Evolutionary conservation across 2,888 invertebrate genomes (phyloP).

Genomic region (Pyrocoelia pectoralis): DNA sequence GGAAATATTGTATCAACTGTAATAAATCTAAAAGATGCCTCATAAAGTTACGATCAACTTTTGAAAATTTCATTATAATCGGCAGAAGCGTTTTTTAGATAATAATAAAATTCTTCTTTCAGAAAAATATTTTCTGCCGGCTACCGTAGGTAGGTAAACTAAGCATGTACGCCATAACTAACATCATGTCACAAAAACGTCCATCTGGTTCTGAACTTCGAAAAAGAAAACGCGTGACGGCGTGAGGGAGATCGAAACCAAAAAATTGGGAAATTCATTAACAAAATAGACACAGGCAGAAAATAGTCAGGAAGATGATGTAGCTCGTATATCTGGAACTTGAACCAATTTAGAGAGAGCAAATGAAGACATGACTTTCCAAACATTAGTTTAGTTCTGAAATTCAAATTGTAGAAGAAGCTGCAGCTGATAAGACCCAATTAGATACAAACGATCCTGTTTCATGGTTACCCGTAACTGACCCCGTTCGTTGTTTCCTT

Average conservation of each 20-base stretch:
- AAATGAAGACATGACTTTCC: neutral
- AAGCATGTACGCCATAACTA: neutral
- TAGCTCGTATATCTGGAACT: neutral
- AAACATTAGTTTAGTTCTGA: neutral
- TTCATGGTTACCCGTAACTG: neutral
- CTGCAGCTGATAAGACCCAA: neutral
- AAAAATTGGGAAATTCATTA: neutral
- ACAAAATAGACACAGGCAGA: neutral
- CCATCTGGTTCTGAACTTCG: neutral
- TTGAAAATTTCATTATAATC: too few species aligned
- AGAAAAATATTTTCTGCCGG: neutral
- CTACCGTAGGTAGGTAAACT: neutral
- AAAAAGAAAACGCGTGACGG: neutral
- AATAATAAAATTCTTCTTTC: neutral
- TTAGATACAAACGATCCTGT: neutral
- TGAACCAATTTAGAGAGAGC: neutral
- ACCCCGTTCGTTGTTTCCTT: neutral
- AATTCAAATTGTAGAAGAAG: neutral
- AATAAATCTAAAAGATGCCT: too few species aligned
- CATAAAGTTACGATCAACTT: too few species aligned
- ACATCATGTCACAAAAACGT: neutral
- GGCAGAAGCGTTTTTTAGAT: too few species aligned
- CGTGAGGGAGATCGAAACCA: neutral
- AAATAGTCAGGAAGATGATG: neutral
- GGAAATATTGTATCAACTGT: too few species aligned